Conservation (phyloP, 1,140 invertebrate species). For the Tetraneura akinire region DNA sequence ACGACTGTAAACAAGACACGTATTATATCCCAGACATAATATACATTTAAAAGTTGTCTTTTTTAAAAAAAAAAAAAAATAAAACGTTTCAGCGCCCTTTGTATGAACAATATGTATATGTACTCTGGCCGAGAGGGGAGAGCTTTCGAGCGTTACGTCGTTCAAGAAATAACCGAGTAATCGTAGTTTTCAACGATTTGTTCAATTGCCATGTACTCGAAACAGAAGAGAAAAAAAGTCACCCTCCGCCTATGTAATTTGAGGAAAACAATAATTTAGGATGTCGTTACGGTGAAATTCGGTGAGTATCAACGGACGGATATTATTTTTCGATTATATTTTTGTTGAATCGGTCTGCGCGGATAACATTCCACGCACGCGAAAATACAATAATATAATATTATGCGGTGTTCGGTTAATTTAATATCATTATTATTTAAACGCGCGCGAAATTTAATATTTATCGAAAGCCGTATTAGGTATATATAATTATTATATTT, state of each 20-base stretch:
- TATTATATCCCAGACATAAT: constrained; percentile 4
- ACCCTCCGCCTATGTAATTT: constrained; percentile 36
- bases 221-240: constrained; percentile 19
- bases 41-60: constrained; percentile 34
- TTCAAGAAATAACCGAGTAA: constrained; percentile 35
- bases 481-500: too few relatives aligned
- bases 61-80: too few relatives aligned
- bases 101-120: background rate
- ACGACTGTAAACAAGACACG: constrained; percentile 9
- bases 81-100: constrained; percentile 38
- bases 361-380: too few relatives aligned
- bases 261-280: constrained; percentile 20
- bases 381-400: too few relatives aligned
- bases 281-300: constrained; percentile 8
- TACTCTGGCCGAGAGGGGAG: background rate
- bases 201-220: constrained; percentile 22
- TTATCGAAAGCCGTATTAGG: too few relatives aligned
- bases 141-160: constrained; percentile 40
- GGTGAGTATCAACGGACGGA: background rate
- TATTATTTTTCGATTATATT: background rate
- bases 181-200: constrained; percentile 34
- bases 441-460: too few relatives aligned
- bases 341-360: too few relatives aligned
- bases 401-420: too few relatives aligned
- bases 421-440: too few relatives aligned